Base-by-base conservation (phyloP, 2,113 vertebrate species). In the Tupaia chinensis region DNA sequence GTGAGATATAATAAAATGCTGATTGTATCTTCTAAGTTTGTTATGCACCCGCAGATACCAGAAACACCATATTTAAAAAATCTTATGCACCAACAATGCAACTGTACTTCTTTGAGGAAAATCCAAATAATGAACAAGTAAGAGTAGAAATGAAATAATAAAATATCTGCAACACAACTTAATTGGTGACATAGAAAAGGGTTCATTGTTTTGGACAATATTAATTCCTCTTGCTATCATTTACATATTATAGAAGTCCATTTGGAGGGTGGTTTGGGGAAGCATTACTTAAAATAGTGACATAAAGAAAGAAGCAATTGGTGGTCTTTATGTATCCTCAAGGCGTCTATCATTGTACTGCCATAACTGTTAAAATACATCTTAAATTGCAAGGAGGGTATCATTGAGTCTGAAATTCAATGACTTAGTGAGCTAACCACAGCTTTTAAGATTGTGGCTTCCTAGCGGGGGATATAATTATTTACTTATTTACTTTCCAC, bases 401-500 rank as follows among this genome's bases (percentile, higher is more conserved):
- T 58, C 56, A 7, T 0, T 20, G 32, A 79, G 76, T 34, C 86
- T 91, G 81, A 61, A 80, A 89, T 93, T 34, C 90, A 53, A 65
- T 65, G 73, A 56, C 53, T 76, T 72, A 87, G 86, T 0, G 13
- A 87, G 74, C 23, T 63, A 77, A 82, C 84, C 76, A 65, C 65
- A 91, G 94, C 63, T 95, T 94, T 77, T 15, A 53, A 44, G 68
- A 89, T 0, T 81, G 81, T 0, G 0, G 87, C 53, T 94, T 91
- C 87, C 66, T 70, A 87, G 87, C 86, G 68, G 60, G 81, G 79
- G 86, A 69, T 58, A 84, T 16, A 56, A 93, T 96, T 88, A 95
- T 91, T 97, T 92, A 92, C 84, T 83, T 96, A 88, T 74, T 90
- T 95, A 65, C 91, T 97, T 95, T 92, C 73, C 83, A 85, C 66